phyloP scores from a whole-genome alignment of 2,888 invertebrate species.

The Acleris laterana region DNA sequence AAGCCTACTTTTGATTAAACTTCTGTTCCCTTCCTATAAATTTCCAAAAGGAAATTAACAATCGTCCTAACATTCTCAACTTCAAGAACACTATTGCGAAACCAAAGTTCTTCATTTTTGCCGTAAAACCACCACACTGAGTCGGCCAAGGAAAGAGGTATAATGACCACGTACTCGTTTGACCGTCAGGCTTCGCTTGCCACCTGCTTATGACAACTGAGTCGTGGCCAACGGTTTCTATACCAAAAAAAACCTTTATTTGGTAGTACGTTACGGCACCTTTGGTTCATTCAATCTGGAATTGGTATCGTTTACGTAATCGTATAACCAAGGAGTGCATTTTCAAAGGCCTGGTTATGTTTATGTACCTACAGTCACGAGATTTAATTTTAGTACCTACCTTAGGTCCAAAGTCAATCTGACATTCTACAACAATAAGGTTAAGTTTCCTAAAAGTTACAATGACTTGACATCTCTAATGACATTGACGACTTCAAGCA shows the following conservation, averaged over 20 bases:
- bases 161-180: slow-evolving; percentile 51
- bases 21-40: not conserved
- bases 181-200: slow-evolving; percentile 52
- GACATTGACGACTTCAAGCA: too few species aligned
- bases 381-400: too few species aligned
- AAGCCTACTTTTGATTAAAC: too few species aligned
- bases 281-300: not conserved
- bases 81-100: slow-evolving; percentile 15
- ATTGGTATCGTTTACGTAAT: not conserved
- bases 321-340: too few species aligned
- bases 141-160: slow-evolving; percentile 56
- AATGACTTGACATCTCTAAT: too few species aligned
- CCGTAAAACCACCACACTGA: slow-evolving; percentile 42
- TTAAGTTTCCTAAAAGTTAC: too few species aligned
- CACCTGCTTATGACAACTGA: slow-evolving; percentile 33
- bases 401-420: too few species aligned
- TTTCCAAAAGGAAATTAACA: not conserved
- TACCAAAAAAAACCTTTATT: slow-evolving; percentile 38
- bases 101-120: slow-evolving; percentile 21
- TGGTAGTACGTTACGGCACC: not conserved
- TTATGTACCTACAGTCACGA: too few species aligned
- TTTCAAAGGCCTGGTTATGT: too few species aligned
- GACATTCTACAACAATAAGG: too few species aligned
- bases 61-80: not conserved
- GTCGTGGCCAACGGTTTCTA: slow-evolving; percentile 39